These are phyloP conservation scores for Columba livia DNA, from an alignment of 2,113 vertebrate species.

Conservation along the genomic window DNA sequence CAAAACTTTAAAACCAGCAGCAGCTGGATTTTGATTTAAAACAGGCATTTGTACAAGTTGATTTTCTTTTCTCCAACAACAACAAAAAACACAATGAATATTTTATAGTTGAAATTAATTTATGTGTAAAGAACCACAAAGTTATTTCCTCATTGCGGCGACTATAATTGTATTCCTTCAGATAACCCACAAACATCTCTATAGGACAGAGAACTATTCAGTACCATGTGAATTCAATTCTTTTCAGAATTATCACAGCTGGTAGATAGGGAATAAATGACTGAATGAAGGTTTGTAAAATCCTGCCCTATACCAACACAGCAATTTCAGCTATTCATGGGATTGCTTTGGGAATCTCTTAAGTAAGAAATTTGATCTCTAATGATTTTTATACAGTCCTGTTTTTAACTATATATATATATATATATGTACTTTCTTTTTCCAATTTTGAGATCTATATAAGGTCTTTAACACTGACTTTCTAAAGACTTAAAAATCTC, in stretches of 20 bases:
- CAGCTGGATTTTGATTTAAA: background rate
- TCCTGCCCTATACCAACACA: background rate
- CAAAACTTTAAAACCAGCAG: background rate
- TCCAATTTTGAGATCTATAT: background rate
- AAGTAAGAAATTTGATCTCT: background rate
- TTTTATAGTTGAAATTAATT: conserved; percentile 13
- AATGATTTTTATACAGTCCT: background rate
- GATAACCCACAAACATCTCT: conserved; percentile 31
- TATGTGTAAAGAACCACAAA: conserved; percentile 18
- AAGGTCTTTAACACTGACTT: background rate
- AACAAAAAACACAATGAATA: background rate
- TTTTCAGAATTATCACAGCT: conserved; percentile 44
- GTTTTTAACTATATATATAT: background rate
- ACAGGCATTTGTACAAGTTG: background rate
- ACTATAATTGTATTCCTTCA: conserved; percentile 5
- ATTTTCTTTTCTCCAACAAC: background rate
- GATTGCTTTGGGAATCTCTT: background rate
- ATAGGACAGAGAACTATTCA: conserved; percentile 47
- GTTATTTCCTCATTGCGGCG: conserved; percentile 25
- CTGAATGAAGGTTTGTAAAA: conserved; percentile 16
- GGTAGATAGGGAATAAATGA: conserved; percentile 15
- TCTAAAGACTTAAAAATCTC: background rate
- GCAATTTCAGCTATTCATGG: background rate
- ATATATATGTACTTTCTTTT: background rate
- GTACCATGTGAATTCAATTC: conserved; percentile 38